Conservation (phyloP, 2,797 vertebrate species). For the Cephalopachus bancanus region DNA sequence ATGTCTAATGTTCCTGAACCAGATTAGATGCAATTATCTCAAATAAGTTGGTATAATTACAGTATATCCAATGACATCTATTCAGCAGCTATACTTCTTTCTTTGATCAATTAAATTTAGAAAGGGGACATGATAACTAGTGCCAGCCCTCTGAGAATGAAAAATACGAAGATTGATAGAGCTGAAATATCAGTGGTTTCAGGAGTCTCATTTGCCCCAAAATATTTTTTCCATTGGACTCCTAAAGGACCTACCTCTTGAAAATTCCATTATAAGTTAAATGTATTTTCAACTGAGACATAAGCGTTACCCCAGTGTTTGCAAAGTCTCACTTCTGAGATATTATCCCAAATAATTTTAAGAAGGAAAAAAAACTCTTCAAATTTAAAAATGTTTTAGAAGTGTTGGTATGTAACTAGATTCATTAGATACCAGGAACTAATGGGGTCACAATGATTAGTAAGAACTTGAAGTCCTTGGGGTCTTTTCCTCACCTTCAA, state of each 20-base stretch:
- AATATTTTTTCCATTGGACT: neutral
- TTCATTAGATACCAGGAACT: neutral
- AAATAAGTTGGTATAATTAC: neutral
- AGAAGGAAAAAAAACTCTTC: neutral
- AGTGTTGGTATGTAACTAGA: neutral
- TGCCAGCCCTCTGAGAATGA: neutral
- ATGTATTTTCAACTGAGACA: neutral
- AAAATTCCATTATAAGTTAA: conserved; percentile 22
- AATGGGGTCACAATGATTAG: neutral
- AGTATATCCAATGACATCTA: neutral
- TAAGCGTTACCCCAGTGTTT: neutral
- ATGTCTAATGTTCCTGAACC: neutral
- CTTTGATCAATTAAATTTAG: conserved; percentile 56
- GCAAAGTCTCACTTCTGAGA: neutral
- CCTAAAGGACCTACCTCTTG: neutral
- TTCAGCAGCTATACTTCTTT: conserved; percentile 33
- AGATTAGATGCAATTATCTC: conserved; percentile 28
- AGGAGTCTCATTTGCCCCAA: neutral
- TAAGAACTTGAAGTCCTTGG: neutral
- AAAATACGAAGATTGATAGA: neutral
- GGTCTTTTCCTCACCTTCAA: neutral
- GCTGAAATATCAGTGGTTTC: neutral
- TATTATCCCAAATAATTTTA: neutral
- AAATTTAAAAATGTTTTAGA: neutral
- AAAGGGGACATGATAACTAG: neutral